These are phyloP conservation scores for Strigops habroptila DNA, from an alignment of 2,113 vertebrate species.

Conservation along the genomic window DNA sequence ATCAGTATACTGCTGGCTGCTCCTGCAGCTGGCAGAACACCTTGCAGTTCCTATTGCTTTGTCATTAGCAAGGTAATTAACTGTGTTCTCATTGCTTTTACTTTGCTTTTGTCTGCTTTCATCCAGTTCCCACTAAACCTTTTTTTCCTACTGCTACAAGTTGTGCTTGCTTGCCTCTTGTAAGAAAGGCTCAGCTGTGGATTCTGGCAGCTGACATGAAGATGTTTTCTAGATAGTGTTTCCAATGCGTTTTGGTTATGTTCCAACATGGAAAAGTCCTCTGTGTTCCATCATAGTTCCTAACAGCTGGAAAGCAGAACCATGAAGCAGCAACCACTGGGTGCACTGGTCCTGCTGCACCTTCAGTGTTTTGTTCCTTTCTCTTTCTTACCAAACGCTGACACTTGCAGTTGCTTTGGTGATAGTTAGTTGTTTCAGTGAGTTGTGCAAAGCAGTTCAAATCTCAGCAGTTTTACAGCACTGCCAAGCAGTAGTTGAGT, in stretches of 20 bases:
- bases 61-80: not conserved
- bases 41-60: not conserved
- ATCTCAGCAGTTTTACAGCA: not conserved
- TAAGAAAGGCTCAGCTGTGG: not conserved
- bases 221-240: not conserved
- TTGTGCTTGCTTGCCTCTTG: not conserved
- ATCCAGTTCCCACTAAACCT: not conserved
- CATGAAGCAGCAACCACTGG: not conserved
- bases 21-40: not conserved
- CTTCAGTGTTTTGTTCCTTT: not conserved
- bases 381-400: not conserved
- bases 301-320: not conserved
- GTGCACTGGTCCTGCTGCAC: not conserved
- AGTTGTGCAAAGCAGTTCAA: not conserved
- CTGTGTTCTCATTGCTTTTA: not conserved
- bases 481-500: not conserved
- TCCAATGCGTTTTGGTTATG: not conserved
- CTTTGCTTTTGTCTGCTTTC: not conserved
- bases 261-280: not conserved
- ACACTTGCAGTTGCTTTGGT: not conserved
- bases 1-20: not conserved
- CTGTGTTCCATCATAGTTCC: not conserved
- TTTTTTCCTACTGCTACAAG: not conserved
- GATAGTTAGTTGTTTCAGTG: not conserved
- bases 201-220: not conserved